Conservation (phyloP, 2,888 invertebrate species). For the Spatulosminthurus flaviceps region DNA sequence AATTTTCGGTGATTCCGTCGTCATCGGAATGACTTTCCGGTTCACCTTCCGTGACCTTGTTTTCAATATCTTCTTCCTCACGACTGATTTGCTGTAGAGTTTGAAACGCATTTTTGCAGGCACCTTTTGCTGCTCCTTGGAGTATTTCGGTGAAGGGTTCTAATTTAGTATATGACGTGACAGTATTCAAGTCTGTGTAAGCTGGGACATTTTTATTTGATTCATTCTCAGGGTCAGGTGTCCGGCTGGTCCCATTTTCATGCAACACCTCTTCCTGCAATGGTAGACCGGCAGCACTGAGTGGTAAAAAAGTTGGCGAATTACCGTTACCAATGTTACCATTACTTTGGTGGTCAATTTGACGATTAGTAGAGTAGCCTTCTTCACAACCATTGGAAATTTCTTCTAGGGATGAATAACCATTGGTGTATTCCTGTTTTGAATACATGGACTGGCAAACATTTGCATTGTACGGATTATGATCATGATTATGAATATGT, state of each 20-base stretch:
- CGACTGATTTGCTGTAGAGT: constrained; percentile 57
- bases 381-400: constrained; percentile 16
- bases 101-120: constrained; percentile 56
- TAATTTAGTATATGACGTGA: constrained; percentile 74
- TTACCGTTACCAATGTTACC: no score
- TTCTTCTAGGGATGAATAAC: constrained; percentile 21
- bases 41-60: constrained; percentile 37
- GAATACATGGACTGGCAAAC: constrained; percentile 25
- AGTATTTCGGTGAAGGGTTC: constrained; percentile 76
- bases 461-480: constrained; percentile 41
- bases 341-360: constrained; percentile 5
- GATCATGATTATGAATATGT: constrained; percentile 30
- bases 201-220: constrained; percentile 65
- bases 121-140: constrained; percentile 66
- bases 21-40: constrained; percentile 38
- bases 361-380: not conserved
- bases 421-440: constrained; percentile 39
- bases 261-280: not conserved
- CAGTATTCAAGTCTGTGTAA: constrained; percentile 76
- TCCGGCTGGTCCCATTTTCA: constrained; percentile 14
- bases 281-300: not conserved
- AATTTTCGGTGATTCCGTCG: constrained; percentile 72
- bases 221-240: constrained; percentile 55
- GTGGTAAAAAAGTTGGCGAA: constrained; percentile 2
- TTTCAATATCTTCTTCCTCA: constrained; percentile 50